Percentiles rank a stretch among this genome's conserved stretches.
Evolutionary conservation across 2,888 invertebrate genomes (phyloP).

Genomic region (Cataglyphis altisquamis): DNA sequence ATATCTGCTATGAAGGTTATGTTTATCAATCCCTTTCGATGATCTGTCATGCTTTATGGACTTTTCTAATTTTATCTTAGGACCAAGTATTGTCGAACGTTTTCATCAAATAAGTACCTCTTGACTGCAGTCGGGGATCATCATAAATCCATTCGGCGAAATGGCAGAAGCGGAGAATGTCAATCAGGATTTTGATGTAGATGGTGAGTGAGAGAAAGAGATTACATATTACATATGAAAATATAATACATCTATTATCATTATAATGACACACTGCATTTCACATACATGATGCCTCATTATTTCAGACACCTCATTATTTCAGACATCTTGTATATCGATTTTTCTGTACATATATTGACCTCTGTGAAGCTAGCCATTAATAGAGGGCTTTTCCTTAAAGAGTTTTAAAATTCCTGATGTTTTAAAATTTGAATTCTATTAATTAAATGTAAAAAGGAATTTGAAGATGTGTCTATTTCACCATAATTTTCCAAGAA

Average conservation of each 20-base stretch:
- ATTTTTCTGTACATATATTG: background rate
- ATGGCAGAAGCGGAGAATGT: constrained; percentile 53
- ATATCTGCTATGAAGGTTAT: background rate
- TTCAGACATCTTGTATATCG: background rate
- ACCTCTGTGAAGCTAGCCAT: background rate
- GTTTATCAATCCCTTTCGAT: background rate
- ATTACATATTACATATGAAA: constrained; percentile 14
- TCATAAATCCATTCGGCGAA: background rate
- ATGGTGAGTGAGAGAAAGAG: constrained; percentile 59
- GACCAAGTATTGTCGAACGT: background rate
- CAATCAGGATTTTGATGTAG: constrained; percentile 46
- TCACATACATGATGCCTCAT: background rate
- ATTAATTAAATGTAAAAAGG: too few relatives aligned
- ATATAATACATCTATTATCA: background rate
- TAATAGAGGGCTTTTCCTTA: background rate
- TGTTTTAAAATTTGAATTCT: too few relatives aligned
- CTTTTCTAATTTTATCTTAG: background rate
- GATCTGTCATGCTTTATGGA: background rate
- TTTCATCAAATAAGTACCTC: background rate
- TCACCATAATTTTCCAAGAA: too few relatives aligned
- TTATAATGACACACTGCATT: background rate
- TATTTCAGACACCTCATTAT: background rate
- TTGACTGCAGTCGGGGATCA: background rate
- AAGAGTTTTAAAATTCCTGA: too few relatives aligned
- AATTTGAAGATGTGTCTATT: too few relatives aligned